A percentile compares a stretch with the other conserved stretches of the same genome.
Conservation (phyloP, 2,888 invertebrate species). For the Hofmannophila pseudospretella region DNA sequence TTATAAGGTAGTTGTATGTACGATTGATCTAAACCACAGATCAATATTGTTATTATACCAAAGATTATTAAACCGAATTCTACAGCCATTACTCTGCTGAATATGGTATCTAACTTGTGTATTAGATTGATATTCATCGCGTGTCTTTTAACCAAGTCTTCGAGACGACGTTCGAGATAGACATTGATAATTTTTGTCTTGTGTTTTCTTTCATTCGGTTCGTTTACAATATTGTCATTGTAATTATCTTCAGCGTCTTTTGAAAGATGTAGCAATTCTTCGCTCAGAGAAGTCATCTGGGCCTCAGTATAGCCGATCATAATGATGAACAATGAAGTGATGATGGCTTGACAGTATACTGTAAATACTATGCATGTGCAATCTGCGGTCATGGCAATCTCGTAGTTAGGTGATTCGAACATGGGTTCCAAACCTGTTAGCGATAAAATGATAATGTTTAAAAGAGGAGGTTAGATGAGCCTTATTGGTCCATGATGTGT, state of each 20-base stretch:
- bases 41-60: conserved; percentile 30
- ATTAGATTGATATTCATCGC: conserved; percentile 24
- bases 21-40: conserved; percentile 41
- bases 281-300: conserved; percentile 40
- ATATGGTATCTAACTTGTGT: conserved; percentile 27
- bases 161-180: conserved; percentile 19
- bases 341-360: conserved; percentile 29
- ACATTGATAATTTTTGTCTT: conserved; percentile 15
- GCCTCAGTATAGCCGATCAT: conserved; percentile 44
- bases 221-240: neutral
- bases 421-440: conserved; percentile 46
- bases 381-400: conserved; percentile 29
- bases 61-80: conserved; percentile 31
- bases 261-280: conserved; percentile 39
- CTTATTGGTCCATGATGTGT: too few relatives aligned
- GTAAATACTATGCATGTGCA: conserved; percentile 6
- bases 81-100: conserved; percentile 30
- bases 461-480: too few relatives aligned
- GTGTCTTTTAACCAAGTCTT: conserved; percentile 26
- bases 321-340: conserved; percentile 37
- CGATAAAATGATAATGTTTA: too few relatives aligned
- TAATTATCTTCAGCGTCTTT: conserved; percentile 26
- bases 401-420: conserved; percentile 43
- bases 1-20: conserved; percentile 38
- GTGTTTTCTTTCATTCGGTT: neutral